Evolutionary conservation across 2,888 invertebrate species (phyloP).

Genomic region (Zaprionus lineosus): DNA sequence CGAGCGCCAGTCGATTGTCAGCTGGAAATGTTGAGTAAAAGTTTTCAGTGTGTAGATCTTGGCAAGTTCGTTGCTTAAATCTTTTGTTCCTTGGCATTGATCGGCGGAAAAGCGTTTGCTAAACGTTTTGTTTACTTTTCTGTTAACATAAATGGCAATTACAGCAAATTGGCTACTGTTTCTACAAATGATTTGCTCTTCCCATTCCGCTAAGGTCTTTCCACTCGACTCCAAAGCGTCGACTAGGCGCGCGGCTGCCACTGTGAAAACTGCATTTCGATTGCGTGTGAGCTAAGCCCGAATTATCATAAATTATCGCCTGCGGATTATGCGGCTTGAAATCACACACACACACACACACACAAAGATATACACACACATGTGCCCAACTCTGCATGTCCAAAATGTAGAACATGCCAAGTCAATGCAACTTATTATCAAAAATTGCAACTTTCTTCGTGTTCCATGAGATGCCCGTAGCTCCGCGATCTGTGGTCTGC

Average conservation of each 20-base stretch:
- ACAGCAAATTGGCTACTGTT: conserved; percentile 59
- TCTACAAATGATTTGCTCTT: conserved; percentile 22
- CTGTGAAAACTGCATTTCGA: conserved; percentile 53
- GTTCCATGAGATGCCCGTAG: no score
- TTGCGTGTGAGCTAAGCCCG: conserved; percentile 61
- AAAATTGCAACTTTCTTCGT: conserved; percentile 53
- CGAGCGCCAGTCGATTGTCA: conserved; percentile 53
- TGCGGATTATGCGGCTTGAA: conserved; percentile 54
- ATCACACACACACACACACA: conserved; percentile 15
- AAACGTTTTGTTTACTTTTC: conserved; percentile 67
- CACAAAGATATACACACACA: conserved; percentile 3
- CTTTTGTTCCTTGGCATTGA: conserved; percentile 53
- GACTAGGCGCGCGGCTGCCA: conserved; percentile 24
- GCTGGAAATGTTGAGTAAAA: conserved; percentile 50
- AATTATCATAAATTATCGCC: conserved; percentile 74
- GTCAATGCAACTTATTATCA: conserved; percentile 13
- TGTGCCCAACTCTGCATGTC: conserved; percentile 27
- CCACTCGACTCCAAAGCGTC: no score
- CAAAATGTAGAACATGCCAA: conserved; percentile 58
- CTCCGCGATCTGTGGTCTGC: no score
- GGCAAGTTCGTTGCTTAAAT: conserved; percentile 47
- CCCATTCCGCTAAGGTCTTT: no score
- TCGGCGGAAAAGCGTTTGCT: conserved; percentile 38
- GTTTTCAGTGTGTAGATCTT: conserved; percentile 56
- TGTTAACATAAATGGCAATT: conserved; percentile 74